Evolutionary conservation across 2,888 invertebrate species (phyloP).

Genomic region (Zaprionus obscuricornis): DNA sequence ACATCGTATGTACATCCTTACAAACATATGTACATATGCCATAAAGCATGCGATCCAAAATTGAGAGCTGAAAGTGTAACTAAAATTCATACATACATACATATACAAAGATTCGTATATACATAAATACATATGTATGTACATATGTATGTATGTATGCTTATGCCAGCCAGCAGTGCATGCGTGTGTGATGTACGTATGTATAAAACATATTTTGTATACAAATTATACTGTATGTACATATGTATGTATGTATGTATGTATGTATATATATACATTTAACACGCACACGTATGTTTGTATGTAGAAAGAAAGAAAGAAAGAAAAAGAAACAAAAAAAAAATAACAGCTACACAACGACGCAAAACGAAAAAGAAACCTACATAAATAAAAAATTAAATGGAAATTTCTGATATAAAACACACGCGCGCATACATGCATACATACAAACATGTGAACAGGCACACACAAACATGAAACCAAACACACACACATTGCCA

Average conservation of each 20-base stretch:
- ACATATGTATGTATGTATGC: not conserved
- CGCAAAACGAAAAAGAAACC: constrained; percentile 71
- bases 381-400: constrained; percentile 77
- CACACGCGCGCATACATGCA: constrained; percentile 32
- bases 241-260: constrained; percentile 13
- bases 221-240: constrained; percentile 3
- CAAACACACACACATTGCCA: constrained; percentile 19
- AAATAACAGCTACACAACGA: constrained; percentile 42
- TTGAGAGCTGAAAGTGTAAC: constrained; percentile 67
- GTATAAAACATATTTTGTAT: not conserved
- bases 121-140: constrained; percentile 1
- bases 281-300: constrained; percentile 15
- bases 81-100: constrained; percentile 44
- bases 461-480: constrained; percentile 3
- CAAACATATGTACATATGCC: too few relatives aligned
- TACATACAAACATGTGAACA: not conserved
- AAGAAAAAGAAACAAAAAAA: constrained; percentile 2
- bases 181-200: not conserved
- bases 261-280: constrained; percentile 7
- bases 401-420: constrained; percentile 78
- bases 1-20: too few relatives aligned
- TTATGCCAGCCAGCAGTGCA: not conserved
- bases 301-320: not conserved
- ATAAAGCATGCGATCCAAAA: constrained; percentile 32
- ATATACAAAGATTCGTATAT: constrained; percentile 34